Conservation (phyloP, 2,888 invertebrate genomes). For the Metacarcinus magister region DNA sequence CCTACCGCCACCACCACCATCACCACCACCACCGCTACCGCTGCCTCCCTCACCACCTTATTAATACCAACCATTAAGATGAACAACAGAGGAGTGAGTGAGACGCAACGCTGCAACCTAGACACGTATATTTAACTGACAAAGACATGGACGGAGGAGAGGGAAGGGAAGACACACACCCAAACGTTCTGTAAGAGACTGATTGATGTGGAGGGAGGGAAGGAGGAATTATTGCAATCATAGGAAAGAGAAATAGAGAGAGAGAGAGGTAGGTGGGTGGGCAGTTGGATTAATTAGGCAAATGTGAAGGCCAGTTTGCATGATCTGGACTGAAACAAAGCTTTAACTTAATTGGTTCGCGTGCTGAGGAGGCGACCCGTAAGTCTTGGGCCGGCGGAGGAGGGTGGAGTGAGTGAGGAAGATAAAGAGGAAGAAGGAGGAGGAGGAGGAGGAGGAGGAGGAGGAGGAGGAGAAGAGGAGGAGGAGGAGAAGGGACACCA, state of each 20-base stretch:
- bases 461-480: neutral
- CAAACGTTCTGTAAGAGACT: neutral
- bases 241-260: conserved; percentile 47
- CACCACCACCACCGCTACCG: neutral
- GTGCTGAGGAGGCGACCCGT: conserved; percentile 46
- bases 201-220: neutral
- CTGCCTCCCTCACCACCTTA: conserved; percentile 26
- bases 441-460: neutral
- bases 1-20: neutral
- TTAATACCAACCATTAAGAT: conserved; percentile 48
- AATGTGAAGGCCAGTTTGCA: conserved; percentile 69
- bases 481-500: neutral
- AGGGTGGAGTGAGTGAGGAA: conserved; percentile 53
- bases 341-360: conserved; percentile 67
- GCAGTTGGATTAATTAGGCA: conserved; percentile 69
- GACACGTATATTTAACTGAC: neutral
- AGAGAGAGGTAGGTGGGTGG: conserved; percentile 40
- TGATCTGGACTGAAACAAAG: conserved; percentile 68
- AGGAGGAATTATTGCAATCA: conserved; percentile 58
- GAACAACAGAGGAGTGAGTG: conserved; percentile 37
- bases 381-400: conserved; percentile 46
- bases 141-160: neutral
- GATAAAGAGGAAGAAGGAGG: conserved; percentile 42
- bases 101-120: neutral
- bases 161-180: conserved; percentile 20